Conservation (phyloP, 2,113 vertebrate genomes). For the Psilopsiagon aymara region DNA sequence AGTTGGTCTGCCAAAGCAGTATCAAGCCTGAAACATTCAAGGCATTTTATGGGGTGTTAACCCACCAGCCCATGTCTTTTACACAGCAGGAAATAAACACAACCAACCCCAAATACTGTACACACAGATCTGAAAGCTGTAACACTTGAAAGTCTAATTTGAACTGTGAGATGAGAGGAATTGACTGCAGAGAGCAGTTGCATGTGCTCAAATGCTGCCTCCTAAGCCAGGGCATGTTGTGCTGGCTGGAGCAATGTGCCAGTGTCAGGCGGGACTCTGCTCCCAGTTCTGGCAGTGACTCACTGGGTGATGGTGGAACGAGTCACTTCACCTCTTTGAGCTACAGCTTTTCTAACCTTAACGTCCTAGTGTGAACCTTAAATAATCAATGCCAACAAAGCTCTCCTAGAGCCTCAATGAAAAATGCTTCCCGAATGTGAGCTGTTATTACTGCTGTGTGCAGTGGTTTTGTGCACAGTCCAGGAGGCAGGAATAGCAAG, state of each 20-base stretch:
- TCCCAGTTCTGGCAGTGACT: neutral
- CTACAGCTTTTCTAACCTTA: neutral
- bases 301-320: neutral
- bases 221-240: fast-evolving
- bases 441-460: neutral
- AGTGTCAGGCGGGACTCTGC: neutral
- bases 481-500: neutral
- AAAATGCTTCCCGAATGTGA: fast-evolving
- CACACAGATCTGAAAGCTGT: neutral
- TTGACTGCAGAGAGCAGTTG: neutral
- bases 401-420: neutral
- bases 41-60: neutral
- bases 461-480: fast-evolving
- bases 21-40: neutral
- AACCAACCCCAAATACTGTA: neutral
- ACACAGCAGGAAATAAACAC: neutral
- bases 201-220: neutral
- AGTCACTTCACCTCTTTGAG: neutral
- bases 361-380: neutral
- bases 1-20: neutral
- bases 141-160: neutral
- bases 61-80: neutral
- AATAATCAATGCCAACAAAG: neutral
- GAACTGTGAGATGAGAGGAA: neutral
- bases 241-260: neutral